These are phyloP conservation scores for Gymnobelideus leadbeateri DNA, from an alignment of 2,113 vertebrate genomes.

Conservation along the genomic window DNA sequence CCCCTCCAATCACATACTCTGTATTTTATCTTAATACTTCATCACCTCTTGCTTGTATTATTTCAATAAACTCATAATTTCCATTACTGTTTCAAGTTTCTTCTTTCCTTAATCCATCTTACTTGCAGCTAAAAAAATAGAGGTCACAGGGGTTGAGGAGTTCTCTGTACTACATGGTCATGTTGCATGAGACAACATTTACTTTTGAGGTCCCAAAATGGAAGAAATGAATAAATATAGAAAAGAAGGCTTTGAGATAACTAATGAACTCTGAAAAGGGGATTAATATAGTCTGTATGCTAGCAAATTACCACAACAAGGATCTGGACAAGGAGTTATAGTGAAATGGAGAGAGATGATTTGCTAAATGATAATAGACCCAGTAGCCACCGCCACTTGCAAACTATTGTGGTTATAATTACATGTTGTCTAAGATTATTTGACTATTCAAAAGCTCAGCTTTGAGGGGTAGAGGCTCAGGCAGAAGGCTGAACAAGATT, in stretches of 20 bases:
- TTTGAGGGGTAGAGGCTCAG: neutral
- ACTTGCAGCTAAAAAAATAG: neutral
- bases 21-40: neutral
- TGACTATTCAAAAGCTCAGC: neutral
- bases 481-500: neutral
- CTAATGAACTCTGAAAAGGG: neutral
- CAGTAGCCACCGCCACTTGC: neutral
- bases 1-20: neutral
- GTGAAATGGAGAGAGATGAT: neutral
- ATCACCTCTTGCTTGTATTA: neutral
- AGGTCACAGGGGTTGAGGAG: neutral
- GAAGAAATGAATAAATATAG: neutral
- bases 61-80: neutral
- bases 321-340: neutral
- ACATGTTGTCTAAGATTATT: neutral
- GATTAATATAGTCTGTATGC: neutral
- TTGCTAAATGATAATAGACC: neutral
- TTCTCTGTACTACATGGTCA: too few relatives aligned
- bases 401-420: neutral
- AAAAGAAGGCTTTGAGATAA: neutral
- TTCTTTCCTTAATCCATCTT: neutral
- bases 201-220: too few relatives aligned
- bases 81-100: neutral
- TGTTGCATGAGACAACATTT: too few relatives aligned
- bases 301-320: neutral